These are phyloP conservation scores for Limnephilus rhombicus DNA, from an alignment of 2,888 invertebrate genomes.

Conservation along the genomic window DNA sequence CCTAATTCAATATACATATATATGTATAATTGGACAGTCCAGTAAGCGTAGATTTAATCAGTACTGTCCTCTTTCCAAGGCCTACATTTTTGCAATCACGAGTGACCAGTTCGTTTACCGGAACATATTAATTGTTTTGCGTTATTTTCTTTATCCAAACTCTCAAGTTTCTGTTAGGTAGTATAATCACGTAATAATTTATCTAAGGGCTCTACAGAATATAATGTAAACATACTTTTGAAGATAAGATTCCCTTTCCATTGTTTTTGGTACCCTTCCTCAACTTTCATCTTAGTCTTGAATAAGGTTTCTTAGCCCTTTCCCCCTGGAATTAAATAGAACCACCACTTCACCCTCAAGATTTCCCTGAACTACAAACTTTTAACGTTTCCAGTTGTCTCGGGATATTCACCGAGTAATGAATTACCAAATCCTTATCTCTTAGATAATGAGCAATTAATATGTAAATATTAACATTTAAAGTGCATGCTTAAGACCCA, in stretches of 20 bases:
- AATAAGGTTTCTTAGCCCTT: neutral
- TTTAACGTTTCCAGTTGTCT: slow-evolving; percentile 1
- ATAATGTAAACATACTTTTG: neutral
- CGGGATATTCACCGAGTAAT: neutral
- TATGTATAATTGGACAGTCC: neutral
- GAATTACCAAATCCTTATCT: neutral
- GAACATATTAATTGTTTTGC: neutral
- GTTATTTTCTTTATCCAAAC: neutral
- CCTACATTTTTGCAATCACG: neutral
- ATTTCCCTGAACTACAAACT: neutral
- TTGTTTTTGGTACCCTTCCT: neutral
- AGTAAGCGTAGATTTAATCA: neutral
- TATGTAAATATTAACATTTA: neutral
- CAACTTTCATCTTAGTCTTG: neutral
- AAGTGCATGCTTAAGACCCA: no score
- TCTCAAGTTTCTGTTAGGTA: neutral
- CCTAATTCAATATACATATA: no score
- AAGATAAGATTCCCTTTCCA: neutral
- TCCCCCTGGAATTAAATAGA: neutral
- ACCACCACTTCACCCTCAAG: neutral
- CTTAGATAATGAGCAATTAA: neutral
- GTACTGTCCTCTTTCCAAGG: no score
- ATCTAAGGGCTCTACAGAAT: neutral
- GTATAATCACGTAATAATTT: neutral
- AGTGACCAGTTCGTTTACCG: neutral